Conservation (phyloP, 1,140 invertebrate genomes). For the Ylistrum balloti region DNA sequence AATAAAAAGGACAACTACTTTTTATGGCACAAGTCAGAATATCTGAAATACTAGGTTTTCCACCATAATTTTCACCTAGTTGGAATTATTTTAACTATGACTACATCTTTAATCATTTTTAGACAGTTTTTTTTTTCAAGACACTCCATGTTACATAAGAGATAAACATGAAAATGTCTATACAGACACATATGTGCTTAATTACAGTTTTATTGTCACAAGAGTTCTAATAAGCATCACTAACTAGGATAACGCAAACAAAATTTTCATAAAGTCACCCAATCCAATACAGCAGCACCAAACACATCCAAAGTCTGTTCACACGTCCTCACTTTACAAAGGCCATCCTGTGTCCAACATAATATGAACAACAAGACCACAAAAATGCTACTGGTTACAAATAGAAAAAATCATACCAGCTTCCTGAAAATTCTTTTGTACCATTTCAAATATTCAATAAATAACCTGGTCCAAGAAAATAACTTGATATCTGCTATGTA, state of each 20-base stretch:
- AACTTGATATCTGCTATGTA: background rate
- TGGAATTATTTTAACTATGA: too few species aligned
- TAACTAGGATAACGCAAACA: background rate
- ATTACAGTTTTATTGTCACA: background rate
- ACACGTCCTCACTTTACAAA: background rate
- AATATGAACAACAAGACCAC: background rate
- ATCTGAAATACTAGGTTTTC: too few species aligned
- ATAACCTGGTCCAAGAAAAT: slow-evolving; percentile 27
- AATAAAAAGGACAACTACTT: too few species aligned
- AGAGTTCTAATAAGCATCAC: background rate
- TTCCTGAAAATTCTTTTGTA: background rate
- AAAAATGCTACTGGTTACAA: background rate
- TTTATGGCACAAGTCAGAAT: too few species aligned
- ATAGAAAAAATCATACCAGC: background rate
- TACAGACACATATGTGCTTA: too few species aligned
- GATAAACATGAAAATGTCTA: too few species aligned
- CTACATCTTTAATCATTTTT: too few species aligned
- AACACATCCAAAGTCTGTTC: background rate
- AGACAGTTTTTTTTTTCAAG: too few species aligned
- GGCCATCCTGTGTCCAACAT: background rate
- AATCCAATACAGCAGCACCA: background rate
- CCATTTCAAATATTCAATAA: slow-evolving; percentile 6
- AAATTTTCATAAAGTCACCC: background rate
- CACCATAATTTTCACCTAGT: too few species aligned
- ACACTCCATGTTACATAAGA: too few species aligned